Percentiles rank a stretch among this genome's conserved stretches.
These are phyloP conservation scores for Quadriops clusia DNA, from an alignment of 2,888 invertebrate species.

Conservation along the genomic window DNA sequence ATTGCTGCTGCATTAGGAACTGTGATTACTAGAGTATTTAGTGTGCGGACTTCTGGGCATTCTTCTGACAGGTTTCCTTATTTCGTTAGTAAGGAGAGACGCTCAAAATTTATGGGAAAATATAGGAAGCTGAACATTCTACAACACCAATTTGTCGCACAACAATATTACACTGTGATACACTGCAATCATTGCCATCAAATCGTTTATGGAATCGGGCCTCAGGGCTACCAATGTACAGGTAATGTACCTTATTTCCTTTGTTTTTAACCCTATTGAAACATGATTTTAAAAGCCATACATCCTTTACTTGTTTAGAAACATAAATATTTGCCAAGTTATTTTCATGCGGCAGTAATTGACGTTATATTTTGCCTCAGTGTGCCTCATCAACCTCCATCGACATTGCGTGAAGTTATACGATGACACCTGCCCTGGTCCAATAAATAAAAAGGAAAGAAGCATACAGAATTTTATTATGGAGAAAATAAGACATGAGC, in stretches of 20 bases:
- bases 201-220: conserved; percentile 89
- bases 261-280: conserved; percentile 3
- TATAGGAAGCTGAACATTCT: conserved; percentile 63
- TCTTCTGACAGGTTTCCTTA: conserved; percentile 65
- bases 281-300: conserved; percentile 3
- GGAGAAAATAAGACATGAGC: conserved; percentile 30
- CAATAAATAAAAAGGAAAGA: conserved; percentile 32
- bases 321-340: not conserved
- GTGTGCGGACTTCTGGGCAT: conserved; percentile 48
- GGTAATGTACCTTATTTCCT: conserved; percentile 45
- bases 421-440: conserved; percentile 36
- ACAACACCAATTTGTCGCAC: conserved; percentile 82
- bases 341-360: conserved; percentile 1
- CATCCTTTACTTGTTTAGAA: too few relatives aligned
- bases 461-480: conserved; percentile 30
- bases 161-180: conserved; percentile 80
- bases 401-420: conserved; percentile 34
- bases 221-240: conserved; percentile 92
- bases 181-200: conserved; percentile 89
- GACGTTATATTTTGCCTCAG: conserved; percentile 18
- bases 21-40: conserved; percentile 65
- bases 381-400: conserved; percentile 35
- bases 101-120: conserved; percentile 51
- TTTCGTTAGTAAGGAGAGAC: conserved; percentile 76
- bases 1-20: conserved; percentile 71